Base-by-base conservation (phyloP, 2,113 vertebrate genomes). In the Eubucco bourcierii region DNA sequence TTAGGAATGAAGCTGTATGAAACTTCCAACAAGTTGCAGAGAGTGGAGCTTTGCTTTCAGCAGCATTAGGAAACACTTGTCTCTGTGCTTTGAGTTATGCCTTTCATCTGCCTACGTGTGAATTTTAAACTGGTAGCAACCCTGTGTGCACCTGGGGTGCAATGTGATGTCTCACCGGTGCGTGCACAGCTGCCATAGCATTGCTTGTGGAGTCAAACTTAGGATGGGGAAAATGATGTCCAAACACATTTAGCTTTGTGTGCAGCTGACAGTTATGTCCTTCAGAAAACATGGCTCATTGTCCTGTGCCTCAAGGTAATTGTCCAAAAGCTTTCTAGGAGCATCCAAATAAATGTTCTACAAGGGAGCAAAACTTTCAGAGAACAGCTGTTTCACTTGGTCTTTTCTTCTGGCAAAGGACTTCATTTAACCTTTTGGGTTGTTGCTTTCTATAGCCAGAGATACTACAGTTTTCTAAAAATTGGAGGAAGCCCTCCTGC, bases 81-180 rank as follows among this genome's bases (percentile, higher is more conserved):
- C 16, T 73, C 60, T 58, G 33, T 2, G 0, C 33, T 88, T 76
- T 2, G 7, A 72, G 14, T 56, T 72, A 58, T 46, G 15, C 2
- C 14, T 15, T 24, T 63, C 60, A 31, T 6, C 14, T 84, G 15
- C 6, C 15, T 2, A 56, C 24, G 19, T 37, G 7, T 63, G 56
- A 80, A 44, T 27, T 84, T 19, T 27, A 41, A 56, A 66, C 27
- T 23, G 19, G 9, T 72, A 59, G 24, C 24, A 52, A 34, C 8
- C 25, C 44, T 25, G 6, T 9, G 28, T 55, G 29, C 6, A 15
- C 27, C 41, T 7, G 15, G 18, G 70, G 1, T 33, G 47, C 4
- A 5, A 6, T 8, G 7, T 4, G n/a, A 18, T 31, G 29, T 29
- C 28, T 34, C 46, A 44, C 56, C 0, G 0, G n/a, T 76, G 74